Evolutionary conservation across 2,113 vertebrate species (phyloP), one percentile per base, ranked within the genome.

Genomic region (Sinocyclocheilus grahami): DNA sequence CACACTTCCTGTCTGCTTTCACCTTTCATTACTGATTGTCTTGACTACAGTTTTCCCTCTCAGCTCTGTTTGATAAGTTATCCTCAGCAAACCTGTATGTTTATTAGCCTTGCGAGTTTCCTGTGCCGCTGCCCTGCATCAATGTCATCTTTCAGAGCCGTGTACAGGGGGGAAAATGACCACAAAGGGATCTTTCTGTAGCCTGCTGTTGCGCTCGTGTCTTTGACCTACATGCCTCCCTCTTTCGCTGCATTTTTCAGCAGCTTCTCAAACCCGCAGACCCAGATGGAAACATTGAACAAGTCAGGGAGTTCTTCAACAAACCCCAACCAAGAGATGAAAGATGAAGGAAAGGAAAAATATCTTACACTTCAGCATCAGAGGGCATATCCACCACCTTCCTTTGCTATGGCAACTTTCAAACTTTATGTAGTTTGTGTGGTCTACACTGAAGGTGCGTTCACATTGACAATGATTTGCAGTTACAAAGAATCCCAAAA

Each of bases 181-280:
- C 87, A 95, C 92, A 95, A 95, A 94, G 91, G 91, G 24, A 75
- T 90, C 94, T 94, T 95, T 95, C 89, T 93, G 87, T 88, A 89
- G 80, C 80, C 72, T 65, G 53, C 69, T 89, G 89, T 86, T 79
- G 75, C 84, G 74, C 85, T 67, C 83, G 86, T 85, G 82, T 85
- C 33, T 85, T 87, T 93, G 93, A 94, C 94, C 90, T 90, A 85
- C 86, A 91, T 89, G 86, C 74, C 91, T 86, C 81, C 33, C 82
- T 63, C 6, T 72, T 30, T 74, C 24, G 30, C 14, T 14, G 27
- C 58, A 51, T 69, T 58, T 69, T 76, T 55, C 62, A 90, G 69
- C 69, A 63, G 77, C 89, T 87, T 83, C 84, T 91, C 86, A 85
- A 89, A 90, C 87, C 90, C 89, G 86, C 86, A 87, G 89, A 87